phyloP scores from a whole-genome alignment of 1,140 invertebrate species.

The Arion vulgaris region DNA sequence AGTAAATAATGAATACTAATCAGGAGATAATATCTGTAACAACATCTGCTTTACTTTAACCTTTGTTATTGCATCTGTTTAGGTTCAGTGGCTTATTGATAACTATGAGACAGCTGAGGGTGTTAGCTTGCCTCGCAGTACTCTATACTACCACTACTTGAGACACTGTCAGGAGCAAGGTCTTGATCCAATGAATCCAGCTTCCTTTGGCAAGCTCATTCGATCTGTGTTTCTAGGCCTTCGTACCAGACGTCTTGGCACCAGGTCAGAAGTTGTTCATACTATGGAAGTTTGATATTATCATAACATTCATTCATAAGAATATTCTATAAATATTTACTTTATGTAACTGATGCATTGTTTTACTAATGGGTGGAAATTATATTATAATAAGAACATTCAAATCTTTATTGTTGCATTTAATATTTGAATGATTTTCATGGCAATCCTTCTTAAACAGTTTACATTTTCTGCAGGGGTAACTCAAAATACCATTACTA shows the following conservation, averaged over 20 bases:
- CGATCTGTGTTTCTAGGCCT: conserved; percentile 97
- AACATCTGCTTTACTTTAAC: no score
- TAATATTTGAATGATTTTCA: no score
- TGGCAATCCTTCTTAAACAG: no score
- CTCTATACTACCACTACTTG: conserved; percentile 96
- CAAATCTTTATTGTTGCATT: no score
- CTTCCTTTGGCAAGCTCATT: conserved; percentile 99
- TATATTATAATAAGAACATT: no score
- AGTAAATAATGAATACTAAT: no score
- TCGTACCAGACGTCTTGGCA: conserved; percentile 92
- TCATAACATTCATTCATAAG: no score
- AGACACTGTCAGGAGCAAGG: conserved; percentile 94
- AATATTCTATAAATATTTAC: no score
- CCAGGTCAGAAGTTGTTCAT: conserved; percentile 77
- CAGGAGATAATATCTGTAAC: no score
- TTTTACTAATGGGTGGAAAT: no score
- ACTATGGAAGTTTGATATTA: no score
- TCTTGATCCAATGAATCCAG: conserved; percentile 97
- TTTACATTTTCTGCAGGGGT: conserved; percentile 79
- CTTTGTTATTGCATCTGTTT: conserved; percentile 42
- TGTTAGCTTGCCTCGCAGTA: conserved; percentile 95
- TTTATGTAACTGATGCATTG: no score
- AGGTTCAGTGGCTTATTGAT: conserved; percentile 97
- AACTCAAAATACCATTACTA: conserved; percentile 99
- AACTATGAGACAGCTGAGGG: conserved; percentile 99